Percentiles rank a stretch among this genome's conserved stretches.
phyloP scores from a whole-genome alignment of 2,113 vertebrate species.

The Taxidea taxus region DNA sequence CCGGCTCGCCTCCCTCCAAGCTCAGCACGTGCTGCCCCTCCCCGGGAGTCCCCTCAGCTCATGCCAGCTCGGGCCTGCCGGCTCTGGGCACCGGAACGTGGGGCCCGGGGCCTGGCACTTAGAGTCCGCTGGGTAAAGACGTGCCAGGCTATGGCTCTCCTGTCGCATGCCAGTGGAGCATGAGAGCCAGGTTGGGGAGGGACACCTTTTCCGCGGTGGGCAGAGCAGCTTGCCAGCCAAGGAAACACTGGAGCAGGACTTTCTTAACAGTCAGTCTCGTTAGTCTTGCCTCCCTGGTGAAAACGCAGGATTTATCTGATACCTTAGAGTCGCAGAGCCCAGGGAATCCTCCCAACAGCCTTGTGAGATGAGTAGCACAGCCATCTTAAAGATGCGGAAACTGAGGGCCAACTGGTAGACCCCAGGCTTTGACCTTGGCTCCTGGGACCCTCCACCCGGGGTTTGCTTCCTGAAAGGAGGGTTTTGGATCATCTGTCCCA shows the following conservation, averaged over 20 bases:
- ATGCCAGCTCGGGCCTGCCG: not conserved
- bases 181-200: not conserved
- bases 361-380: fast-evolving
- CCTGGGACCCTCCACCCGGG: not conserved
- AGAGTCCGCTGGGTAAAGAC: fast-evolving
- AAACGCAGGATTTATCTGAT: not conserved
- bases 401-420: not conserved
- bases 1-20: not conserved
- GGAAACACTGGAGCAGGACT: not conserved
- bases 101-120: not conserved
- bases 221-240: not conserved
- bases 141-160: not conserved
- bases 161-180: fast-evolving
- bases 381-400: not conserved
- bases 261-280: not conserved
- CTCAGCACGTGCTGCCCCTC: not conserved
- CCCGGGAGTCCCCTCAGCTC: not conserved
- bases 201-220: not conserved
- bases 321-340: not conserved
- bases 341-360: not conserved
- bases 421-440: not conserved
- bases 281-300: too few species aligned
- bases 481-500: not conserved
- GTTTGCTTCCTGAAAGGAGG: fast-evolving
- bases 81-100: not conserved